Evolutionary conservation across 2,797 vertebrate genomes (phyloP).

Genomic region (Atherinosoma microstoma): DNA sequence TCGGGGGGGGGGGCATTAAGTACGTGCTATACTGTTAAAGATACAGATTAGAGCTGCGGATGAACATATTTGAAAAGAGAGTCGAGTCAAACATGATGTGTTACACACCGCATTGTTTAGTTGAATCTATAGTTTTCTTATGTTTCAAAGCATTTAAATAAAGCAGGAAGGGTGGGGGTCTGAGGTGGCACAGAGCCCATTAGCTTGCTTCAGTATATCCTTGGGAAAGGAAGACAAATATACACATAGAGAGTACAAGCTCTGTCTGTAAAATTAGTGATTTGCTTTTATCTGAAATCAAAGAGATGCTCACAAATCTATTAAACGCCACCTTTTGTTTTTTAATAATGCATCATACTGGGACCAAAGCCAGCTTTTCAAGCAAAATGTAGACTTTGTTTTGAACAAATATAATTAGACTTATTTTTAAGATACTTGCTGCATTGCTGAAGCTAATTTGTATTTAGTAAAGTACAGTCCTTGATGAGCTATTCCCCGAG

Average conservation of each 20-base stretch:
- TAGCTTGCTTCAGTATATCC: conserved; percentile 58
- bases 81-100: conserved; percentile 42
- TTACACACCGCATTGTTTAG: conserved; percentile 3
- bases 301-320: conserved; percentile 76
- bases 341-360: conserved; percentile 79
- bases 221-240: conserved; percentile 69
- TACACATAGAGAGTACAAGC: conserved; percentile 48
- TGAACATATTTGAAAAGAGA: conserved; percentile 27
- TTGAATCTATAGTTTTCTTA: conserved; percentile 20
- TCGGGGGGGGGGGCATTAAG: conserved; percentile 51
- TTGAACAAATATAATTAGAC: conserved; percentile 86
- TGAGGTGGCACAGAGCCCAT: conserved; percentile 39
- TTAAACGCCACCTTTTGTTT: conserved; percentile 80
- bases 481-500: conserved; percentile 84
- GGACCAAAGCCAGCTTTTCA: conserved; percentile 76
- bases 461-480: conserved; percentile 86
- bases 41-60: conserved; percentile 64
- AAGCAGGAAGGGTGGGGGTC: conserved; percentile 19
- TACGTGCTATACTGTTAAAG: conserved; percentile 52
- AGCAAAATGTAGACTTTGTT: conserved; percentile 84
- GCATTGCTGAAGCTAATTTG: conserved; percentile 83
- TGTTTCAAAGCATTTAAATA: conserved; percentile 55
- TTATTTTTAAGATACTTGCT: conserved; percentile 77
- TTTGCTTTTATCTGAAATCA: conserved; percentile 84
- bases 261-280: conserved; percentile 70